Evolutionary conservation across 2,797 vertebrate species (phyloP).

Genomic region (Ptychobarbus kaznakovi): DNA sequence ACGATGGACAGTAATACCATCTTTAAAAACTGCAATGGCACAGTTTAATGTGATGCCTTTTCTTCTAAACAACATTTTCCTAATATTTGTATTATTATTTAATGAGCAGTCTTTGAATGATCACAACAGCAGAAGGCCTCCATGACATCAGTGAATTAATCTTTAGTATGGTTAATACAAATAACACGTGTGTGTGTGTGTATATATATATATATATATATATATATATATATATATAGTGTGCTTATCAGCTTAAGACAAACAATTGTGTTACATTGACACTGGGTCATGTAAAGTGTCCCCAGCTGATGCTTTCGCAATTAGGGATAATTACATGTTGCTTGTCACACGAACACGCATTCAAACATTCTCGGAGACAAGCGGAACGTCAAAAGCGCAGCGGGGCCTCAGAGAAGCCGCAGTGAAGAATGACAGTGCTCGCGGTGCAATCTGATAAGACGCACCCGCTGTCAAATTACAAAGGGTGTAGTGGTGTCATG

Average conservation of each 20-base stretch:
- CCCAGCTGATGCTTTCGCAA: constrained; percentile 50
- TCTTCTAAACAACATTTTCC: neutral
- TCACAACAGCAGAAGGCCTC: neutral
- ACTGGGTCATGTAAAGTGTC: constrained; percentile 49
- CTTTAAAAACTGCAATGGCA: neutral
- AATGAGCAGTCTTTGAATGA: neutral
- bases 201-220: neutral
- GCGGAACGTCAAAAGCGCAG: constrained; percentile 49
- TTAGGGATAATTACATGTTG: constrained; percentile 58
- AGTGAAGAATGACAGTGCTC: constrained; percentile 50
- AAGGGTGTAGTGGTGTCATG: constrained; percentile 47
- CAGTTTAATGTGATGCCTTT: neutral
- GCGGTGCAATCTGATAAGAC: constrained; percentile 58
- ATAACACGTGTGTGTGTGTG: neutral
- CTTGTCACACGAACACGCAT: constrained; percentile 39
- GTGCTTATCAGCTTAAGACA: constrained; percentile 41
- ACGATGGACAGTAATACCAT: neutral
- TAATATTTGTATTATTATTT: neutral
- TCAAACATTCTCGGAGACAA: constrained; percentile 46
- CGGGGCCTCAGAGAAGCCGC: constrained; percentile 43
- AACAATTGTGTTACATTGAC: constrained; percentile 50
- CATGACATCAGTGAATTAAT: neutral
- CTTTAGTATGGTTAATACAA: neutral
- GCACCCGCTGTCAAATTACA: constrained; percentile 53
- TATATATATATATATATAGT: neutral